Base-by-base conservation (phyloP, 1,140 invertebrate species). In the Drosophila tropicalis region DNA sequence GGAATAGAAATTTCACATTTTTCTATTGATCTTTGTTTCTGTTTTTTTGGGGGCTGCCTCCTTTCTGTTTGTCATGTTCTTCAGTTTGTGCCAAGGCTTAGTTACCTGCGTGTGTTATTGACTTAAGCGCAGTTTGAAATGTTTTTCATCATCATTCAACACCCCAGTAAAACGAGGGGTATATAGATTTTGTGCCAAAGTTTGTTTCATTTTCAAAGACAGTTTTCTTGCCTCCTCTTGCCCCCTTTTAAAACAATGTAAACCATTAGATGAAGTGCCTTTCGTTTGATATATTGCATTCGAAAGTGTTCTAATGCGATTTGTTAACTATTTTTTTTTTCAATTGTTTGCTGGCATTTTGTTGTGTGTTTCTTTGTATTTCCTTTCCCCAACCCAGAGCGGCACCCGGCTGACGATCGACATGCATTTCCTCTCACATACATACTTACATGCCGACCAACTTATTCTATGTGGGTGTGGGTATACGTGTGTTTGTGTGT, bases 291-390 rank as follows among this genome's bases (percentile, higher is more conserved):
- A 29, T 29, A 29, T 29, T 36, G 34, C 34, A 12, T 39, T 39
- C 12, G 36, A 39, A 39, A 39, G 36, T 39, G 36, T 39, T 39
- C 36, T 13, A 39, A 39, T 39, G 10, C 36, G 36, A 39, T 39
- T 13, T 13, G 36, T 39, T 13, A 13, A 0, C n/a, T n/a, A 39
- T 13, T 58, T 76, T 75, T 64, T 64, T 25, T 84, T 85, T 85
- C 74, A 81, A 86, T 86, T 81, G 81, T 86, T 85, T 85, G 81
- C 56, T 72, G 62, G 47, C 44, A 70, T 62, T 78, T 70, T 62
- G 13, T 47, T 19, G 22, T 62, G n/a, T 51, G 67, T 55, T 70
- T 69, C 56, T 72, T 85, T 79, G 82, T 71, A 51, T 51, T 51
- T 19, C 17, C 44, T 51, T 22, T 51, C 17, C 29, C 29, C 29